Conservation (phyloP, 2,113 vertebrate species). For the Gavialis gangeticus region DNA sequence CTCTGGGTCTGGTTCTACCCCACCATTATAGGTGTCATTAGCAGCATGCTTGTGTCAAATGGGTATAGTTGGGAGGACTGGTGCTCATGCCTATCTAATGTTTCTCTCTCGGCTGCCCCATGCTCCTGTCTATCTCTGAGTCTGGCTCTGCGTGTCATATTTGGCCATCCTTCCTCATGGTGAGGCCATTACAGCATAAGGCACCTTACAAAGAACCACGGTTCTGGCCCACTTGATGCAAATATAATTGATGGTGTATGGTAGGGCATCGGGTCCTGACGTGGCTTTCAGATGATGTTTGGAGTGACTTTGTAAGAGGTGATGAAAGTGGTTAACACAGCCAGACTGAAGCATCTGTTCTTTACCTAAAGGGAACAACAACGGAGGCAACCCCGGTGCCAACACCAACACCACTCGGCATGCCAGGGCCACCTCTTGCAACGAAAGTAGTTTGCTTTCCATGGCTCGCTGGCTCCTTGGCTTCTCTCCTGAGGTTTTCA, state of each 20-base stretch:
- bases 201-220: neutral
- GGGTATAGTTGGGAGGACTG: neutral
- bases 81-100: no score
- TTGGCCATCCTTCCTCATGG: neutral
- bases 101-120: no score
- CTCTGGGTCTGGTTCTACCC: neutral
- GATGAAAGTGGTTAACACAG: neutral
- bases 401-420: neutral
- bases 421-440: neutral
- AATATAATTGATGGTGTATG: neutral
- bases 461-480: neutral
- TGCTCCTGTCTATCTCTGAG: neutral
- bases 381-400: neutral
- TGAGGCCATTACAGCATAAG: neutral
- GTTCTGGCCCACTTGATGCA: neutral
- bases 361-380: neutral
- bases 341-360: neutral
- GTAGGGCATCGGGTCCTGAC: neutral
- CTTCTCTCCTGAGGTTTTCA: neutral
- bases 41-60: neutral
- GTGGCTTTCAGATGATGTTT: neutral
- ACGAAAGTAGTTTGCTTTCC: neutral
- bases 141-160: neutral
- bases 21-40: rapidly evolving
- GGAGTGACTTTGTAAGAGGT: neutral